Evolutionary conservation across 2,113 vertebrate genomes (phyloP), one percentile per base, ranked within the genome.

Genomic region (Centrocercus urophasianus): DNA sequence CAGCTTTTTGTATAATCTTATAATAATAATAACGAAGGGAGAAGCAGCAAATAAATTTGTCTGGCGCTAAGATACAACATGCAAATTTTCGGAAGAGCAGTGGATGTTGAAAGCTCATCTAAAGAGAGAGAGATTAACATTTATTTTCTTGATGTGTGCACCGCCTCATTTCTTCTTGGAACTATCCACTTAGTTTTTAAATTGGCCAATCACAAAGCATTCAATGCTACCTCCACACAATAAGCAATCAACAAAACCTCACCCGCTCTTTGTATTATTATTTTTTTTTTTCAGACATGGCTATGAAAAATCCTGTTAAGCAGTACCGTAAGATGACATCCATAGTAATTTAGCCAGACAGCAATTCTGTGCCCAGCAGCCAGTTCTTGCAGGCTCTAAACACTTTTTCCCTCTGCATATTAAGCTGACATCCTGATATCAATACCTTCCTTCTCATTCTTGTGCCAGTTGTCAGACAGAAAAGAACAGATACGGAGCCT

Each of bases 1-100:
- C 40, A 91, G 38, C 5, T 78, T 93, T 93, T 81, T 91, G 20
- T 65, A 88, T 57, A 86, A 90, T 83, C 52, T 89, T 52, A 40
- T 80, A 66, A 80, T 54, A 30, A 54, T 79, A 88, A 74, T 43
- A 80, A 73, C 15, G 40, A 89, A 82, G 32, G 34, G 45, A 72
- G 36, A 94, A 82, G 61, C 12, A 93, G 38, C 30, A 94, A 93
- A 88, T 75, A 52, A 18, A 78, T 93, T 86, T 91, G 52, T 86
- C 85, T 77, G 56, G 73, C 21, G 42, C 43, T 40, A 90, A 67
- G 61, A 86, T 65, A 59, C 13, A 93, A 86, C 11, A 40, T 59
- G 76, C 16, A 91, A 91, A 90, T 83, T 91, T 56, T 86, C 70
- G 60, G 67, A 74, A 80, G 25, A 77, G 61, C 47, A 85, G 34